Evolutionary conservation across 2,888 invertebrate genomes (phyloP).

Genomic region (Synergus japonicus): DNA sequence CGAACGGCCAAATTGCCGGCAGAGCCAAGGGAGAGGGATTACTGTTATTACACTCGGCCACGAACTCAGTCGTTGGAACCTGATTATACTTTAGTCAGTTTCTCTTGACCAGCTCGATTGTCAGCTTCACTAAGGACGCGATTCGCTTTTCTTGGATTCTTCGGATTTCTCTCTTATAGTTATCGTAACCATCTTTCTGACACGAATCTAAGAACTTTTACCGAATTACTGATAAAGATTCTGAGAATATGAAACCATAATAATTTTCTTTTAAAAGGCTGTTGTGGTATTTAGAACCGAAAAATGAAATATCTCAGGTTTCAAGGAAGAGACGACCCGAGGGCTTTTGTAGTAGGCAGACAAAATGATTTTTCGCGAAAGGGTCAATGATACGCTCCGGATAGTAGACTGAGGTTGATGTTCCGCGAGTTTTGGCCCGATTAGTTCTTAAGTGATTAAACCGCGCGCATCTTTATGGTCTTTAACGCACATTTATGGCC

Average conservation of each 20-base stretch:
- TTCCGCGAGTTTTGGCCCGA: conserved; percentile 66
- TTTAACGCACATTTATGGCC: conserved; percentile 72
- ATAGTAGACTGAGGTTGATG: conserved; percentile 58
- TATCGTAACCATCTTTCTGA: neutral
- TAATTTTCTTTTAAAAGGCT: neutral
- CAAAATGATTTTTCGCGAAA: conserved; percentile 47
- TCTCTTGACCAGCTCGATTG: conserved; percentile 69
- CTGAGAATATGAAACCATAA: too few relatives aligned
- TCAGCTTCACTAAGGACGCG: conserved; percentile 58
- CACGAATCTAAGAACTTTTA: neutral
- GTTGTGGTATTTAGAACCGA: neutral
- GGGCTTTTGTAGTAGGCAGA: conserved; percentile 25
- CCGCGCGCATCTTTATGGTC: conserved; percentile 68
- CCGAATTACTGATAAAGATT: neutral
- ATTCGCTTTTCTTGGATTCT: conserved; percentile 36
- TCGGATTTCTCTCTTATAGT: neutral
- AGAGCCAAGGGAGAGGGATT: conserved; percentile 71
- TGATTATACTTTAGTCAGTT: conserved; percentile 75
- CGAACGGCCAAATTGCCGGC: conserved; percentile 75
- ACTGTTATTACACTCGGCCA: conserved; percentile 76
- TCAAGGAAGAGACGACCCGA: neutral
- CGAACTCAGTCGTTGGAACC: conserved; percentile 71
- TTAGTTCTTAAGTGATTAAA: conserved; percentile 73
- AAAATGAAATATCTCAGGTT: neutral
- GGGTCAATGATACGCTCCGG: conserved; percentile 59